phyloP scores from a whole-genome alignment of 2,113 vertebrate genomes.

The Chiloscyllium plagiosum region DNA sequence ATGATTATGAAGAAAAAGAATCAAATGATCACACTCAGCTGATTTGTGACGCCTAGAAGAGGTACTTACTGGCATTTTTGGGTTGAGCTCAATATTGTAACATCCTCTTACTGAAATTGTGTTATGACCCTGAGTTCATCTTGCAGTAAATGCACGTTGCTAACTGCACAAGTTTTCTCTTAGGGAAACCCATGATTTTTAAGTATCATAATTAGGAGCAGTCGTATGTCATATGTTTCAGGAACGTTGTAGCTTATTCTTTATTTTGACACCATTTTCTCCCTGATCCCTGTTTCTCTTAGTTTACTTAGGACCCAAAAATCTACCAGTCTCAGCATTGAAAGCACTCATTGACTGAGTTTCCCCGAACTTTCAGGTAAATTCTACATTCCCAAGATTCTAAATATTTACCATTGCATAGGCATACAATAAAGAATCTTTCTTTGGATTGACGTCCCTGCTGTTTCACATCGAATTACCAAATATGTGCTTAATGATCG shows the following conservation, averaged over 20 bases:
- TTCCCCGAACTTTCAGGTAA: neutral
- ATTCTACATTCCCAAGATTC: neutral
- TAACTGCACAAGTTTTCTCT: neutral
- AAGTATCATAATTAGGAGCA: neutral
- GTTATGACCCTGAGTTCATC: neutral
- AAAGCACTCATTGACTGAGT: neutral
- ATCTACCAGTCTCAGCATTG: neutral
- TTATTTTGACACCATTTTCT: neutral
- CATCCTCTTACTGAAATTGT: neutral
- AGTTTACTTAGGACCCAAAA: neutral
- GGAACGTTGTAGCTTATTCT: neutral
- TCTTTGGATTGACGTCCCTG: neutral
- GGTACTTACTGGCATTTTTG: neutral
- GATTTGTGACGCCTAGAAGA: neutral
- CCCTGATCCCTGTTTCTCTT: neutral
- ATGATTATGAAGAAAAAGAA: neutral
- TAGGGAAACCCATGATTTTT: neutral
- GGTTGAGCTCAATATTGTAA: neutral
- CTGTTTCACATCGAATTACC: neutral
- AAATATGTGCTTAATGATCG: neutral
- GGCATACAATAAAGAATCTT: neutral
- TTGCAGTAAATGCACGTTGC: neutral
- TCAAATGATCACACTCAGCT: neutral
- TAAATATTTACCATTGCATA: neutral
- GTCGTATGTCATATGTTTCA: neutral